These are phyloP conservation scores for Labrus mixtus DNA, from an alignment of 2,113 vertebrate species.

Conservation along the genomic window DNA sequence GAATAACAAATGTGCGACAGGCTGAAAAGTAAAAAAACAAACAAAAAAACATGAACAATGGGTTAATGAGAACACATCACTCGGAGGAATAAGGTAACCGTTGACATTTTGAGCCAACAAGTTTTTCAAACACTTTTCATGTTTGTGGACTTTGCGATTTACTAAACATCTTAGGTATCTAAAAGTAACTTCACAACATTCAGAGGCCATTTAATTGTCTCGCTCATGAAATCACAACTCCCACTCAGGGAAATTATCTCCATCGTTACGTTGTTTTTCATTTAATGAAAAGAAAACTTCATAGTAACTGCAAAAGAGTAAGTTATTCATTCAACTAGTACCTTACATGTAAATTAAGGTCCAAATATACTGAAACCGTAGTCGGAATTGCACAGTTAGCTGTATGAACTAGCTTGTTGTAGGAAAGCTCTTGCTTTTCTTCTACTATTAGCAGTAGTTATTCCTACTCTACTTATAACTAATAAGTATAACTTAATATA, in stretches of 20 bases:
- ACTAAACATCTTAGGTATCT: slow-evolving; percentile 49
- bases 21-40: slow-evolving; percentile 28
- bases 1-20: slow-evolving; percentile 66
- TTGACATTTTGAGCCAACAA: slow-evolving; percentile 25
- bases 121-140: slow-evolving; percentile 27
- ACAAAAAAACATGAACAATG: slow-evolving; percentile 20
- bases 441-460: slow-evolving; percentile 58
- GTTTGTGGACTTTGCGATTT: slow-evolving; percentile 33
- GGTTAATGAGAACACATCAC: slow-evolving; percentile 23
- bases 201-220: slow-evolving; percentile 53
- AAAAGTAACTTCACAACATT: slow-evolving; percentile 60
- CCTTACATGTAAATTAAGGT: slow-evolving; percentile 55
- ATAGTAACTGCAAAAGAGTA: slow-evolving; percentile 37
- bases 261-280: slow-evolving; percentile 8
- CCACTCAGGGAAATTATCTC: slow-evolving; percentile 10
- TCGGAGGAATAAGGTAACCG: background rate
- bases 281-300: slow-evolving; percentile 9
- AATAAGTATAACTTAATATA: too few relatives aligned
- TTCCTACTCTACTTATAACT: slow-evolving; percentile 57
- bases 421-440: slow-evolving; percentile 49
- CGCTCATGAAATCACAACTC: slow-evolving; percentile 43
- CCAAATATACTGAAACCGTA: slow-evolving; percentile 51
- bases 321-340: slow-evolving; percentile 47
- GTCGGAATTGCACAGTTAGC: slow-evolving; percentile 65
- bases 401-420: slow-evolving; percentile 49